These are phyloP conservation scores for Drosophila arizonae DNA, from an alignment of 1,140 invertebrate genomes.

Conservation along the genomic window DNA sequence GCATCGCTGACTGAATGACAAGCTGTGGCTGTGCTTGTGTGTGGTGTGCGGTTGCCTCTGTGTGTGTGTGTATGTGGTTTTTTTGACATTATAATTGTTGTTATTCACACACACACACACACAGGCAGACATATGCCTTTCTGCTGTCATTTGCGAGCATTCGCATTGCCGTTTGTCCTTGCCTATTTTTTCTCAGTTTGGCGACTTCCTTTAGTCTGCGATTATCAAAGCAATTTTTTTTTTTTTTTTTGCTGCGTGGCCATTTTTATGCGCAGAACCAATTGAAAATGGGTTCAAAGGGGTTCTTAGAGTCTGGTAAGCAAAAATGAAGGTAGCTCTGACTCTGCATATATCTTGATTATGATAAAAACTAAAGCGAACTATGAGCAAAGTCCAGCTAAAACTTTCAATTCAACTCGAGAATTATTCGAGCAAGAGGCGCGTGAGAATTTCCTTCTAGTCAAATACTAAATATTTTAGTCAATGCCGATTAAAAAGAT, in stretches of 20 bases:
- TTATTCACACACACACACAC: slow-evolving; percentile 6
- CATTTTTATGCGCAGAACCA: too few relatives aligned
- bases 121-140: slow-evolving; percentile 11
- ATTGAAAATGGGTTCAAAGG: too few relatives aligned
- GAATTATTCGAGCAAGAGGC: too few relatives aligned
- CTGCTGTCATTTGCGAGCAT: slow-evolving; percentile 37
- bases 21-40: not conserved
- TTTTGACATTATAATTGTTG: slow-evolving; percentile 11
- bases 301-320: too few relatives aligned
- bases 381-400: too few relatives aligned
- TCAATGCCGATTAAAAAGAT: too few relatives aligned
- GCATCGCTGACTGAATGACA: slow-evolving; percentile 25
- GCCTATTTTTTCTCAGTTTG: not conserved
- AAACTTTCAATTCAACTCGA: too few relatives aligned
- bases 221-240: not conserved
- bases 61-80: not conserved
- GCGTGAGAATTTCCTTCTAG: too few relatives aligned
- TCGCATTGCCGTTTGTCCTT: slow-evolving; percentile 29
- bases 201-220: not conserved
- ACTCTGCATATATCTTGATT: too few relatives aligned
- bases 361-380: too few relatives aligned
- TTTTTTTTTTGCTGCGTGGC: not conserved
- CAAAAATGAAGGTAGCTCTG: too few relatives aligned
- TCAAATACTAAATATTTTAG: too few relatives aligned
- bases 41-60: not conserved